Evolutionary conservation across 1,140 invertebrate genomes (phyloP).

Genomic region (Nixonia krombeini): DNA sequence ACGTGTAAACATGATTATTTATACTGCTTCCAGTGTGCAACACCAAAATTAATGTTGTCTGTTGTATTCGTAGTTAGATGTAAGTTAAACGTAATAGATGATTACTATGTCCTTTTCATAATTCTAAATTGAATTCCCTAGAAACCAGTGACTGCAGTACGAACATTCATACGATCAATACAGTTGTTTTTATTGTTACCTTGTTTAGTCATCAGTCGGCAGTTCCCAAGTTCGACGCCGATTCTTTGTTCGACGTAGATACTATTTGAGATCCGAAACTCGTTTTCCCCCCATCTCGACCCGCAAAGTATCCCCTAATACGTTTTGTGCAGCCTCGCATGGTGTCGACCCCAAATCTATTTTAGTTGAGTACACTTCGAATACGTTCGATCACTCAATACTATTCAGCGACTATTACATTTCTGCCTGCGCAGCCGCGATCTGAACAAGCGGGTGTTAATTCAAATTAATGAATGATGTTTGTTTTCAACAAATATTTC

Average conservation of each 20-base stretch:
- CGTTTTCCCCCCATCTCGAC: constrained; percentile 7
- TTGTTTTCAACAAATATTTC: neutral
- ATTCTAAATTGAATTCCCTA: too few relatives aligned
- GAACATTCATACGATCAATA: too few relatives aligned
- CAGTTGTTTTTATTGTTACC: constrained; percentile 3
- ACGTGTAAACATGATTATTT: too few relatives aligned
- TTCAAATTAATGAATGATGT: neutral
- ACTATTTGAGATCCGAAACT: constrained; percentile 11
- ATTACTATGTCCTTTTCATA: too few relatives aligned
- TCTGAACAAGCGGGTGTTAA: constrained; percentile 4
- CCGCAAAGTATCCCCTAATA: constrained; percentile 15
- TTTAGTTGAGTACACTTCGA: constrained; percentile 11
- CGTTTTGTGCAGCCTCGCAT: constrained; percentile 12
- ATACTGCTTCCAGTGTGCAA: too few relatives aligned
- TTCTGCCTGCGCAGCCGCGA: neutral
- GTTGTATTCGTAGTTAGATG: too few relatives aligned
- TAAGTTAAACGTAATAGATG: too few relatives aligned
- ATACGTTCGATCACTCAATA: constrained; percentile 7
- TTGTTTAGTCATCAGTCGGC: constrained; percentile 8
- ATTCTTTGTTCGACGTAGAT: constrained; percentile 8
- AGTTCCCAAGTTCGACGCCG: neutral
- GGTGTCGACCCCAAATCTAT: constrained; percentile 14
- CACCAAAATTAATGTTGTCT: too few relatives aligned
- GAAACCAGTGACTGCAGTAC: too few relatives aligned
- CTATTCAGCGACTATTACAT: constrained; percentile 3